A percentile compares a stretch with the other conserved stretches of the same genome.
Conservation (phyloP, 2,113 vertebrate genomes). For the Climacteris rufus region DNA sequence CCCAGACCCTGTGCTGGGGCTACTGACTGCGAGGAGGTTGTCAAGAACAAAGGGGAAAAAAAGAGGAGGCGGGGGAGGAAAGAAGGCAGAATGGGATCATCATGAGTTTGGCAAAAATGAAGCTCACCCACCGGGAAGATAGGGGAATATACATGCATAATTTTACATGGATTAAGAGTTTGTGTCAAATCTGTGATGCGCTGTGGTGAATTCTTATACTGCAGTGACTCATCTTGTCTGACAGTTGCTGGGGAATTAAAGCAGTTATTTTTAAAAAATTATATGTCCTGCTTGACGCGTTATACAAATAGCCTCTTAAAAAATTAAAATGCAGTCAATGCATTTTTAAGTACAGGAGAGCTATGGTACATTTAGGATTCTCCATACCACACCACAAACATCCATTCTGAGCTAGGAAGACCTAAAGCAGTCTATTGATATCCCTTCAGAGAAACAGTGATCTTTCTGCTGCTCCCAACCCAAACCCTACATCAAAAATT, state of each 20-base stretch:
- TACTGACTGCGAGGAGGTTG: background rate
- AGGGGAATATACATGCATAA: slow-evolving; percentile 42
- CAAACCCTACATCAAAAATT: background rate
- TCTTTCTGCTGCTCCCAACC: background rate
- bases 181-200: slow-evolving; percentile 43
- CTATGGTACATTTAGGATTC: slow-evolving; percentile 40
- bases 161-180: slow-evolving; percentile 52
- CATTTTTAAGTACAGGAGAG: slow-evolving; percentile 49
- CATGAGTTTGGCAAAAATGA: slow-evolving; percentile 8
- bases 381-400: background rate
- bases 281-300: slow-evolving; percentile 51
- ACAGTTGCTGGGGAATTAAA: slow-evolving; percentile 63
- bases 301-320: slow-evolving; percentile 60
- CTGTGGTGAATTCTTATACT: slow-evolving; percentile 25
- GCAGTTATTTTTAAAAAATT: slow-evolving; percentile 61
- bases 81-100: slow-evolving; percentile 18
- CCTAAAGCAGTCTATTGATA: slow-evolving; percentile 10
- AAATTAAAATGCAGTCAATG: slow-evolving; percentile 45
- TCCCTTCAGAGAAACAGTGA: slow-evolving; percentile 10
- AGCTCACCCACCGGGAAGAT: slow-evolving; percentile 12
- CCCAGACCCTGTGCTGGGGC: fast-evolving
- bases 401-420: slow-evolving; percentile 28
- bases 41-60: background rate
- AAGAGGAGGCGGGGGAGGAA: background rate
- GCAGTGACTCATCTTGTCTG: slow-evolving; percentile 54